phyloP scores from a whole-genome alignment of 2,888 invertebrate genomes.

The Rhopalosiphum nymphaeae region DNA sequence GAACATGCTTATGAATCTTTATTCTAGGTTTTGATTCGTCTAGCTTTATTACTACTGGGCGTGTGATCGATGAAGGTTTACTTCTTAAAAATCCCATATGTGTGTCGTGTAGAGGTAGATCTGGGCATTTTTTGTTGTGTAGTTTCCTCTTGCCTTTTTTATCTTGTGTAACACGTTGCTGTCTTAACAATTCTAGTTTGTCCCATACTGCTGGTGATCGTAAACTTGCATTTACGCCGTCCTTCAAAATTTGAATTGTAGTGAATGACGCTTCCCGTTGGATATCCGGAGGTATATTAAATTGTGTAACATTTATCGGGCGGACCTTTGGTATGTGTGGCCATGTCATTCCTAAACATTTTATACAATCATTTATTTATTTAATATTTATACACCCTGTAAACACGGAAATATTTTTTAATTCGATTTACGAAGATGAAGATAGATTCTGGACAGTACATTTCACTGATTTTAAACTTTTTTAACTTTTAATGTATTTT shows the following conservation, averaged over 20 bases:
- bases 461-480: not conserved
- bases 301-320: slow-evolving; percentile 68
- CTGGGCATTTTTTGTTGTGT: not conserved
- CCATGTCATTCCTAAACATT: slow-evolving; percentile 6
- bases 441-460: not conserved
- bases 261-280: slow-evolving; percentile 81
- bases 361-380: slow-evolving; percentile 68
- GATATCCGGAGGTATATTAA: slow-evolving; percentile 83
- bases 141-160: not conserved
- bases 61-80: not conserved
- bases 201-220: slow-evolving; percentile 4
- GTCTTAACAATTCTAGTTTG: not conserved
- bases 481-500: not conserved
- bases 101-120: not conserved
- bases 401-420: not conserved
- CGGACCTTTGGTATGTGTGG: not conserved
- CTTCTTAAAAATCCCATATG: not conserved
- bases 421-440: not conserved
- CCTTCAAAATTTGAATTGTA: slow-evolving; percentile 78
- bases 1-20: not conserved
- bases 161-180: not conserved
- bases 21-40: not conserved
- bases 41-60: not conserved
- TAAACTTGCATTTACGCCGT: not conserved
- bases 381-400: not conserved